A percentile compares a stretch with the other conserved stretches of the same genome.
phyloP scores from a whole-genome alignment of 53 echinoderm and acorn worm species.

The Paracentrotus lividus region DNA sequence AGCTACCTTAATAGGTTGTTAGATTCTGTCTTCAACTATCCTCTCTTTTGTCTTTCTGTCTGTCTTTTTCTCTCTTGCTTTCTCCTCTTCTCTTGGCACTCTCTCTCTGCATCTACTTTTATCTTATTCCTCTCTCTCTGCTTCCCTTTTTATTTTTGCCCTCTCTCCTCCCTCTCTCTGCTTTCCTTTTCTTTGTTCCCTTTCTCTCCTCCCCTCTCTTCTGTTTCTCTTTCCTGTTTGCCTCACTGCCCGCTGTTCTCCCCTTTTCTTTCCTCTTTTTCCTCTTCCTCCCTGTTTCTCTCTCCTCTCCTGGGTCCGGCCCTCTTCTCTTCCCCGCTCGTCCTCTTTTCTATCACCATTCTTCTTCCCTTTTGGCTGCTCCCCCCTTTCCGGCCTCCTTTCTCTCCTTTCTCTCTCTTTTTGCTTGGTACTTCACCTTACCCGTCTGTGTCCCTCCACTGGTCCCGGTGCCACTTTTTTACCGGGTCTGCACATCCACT shows the following conservation, averaged over 20 bases:
- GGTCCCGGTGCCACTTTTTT: too few relatives aligned
- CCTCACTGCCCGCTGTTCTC: not conserved
- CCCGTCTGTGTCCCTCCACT: too few relatives aligned
- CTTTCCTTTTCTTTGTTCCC: not conserved
- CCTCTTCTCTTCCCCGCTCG: too few relatives aligned
- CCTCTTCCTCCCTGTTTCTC: too few relatives aligned
- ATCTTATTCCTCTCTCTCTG: not conserved
- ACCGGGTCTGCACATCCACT: too few relatives aligned
- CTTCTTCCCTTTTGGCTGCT: too few relatives aligned
- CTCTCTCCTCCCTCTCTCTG: not conserved
- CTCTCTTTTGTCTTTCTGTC: not conserved
- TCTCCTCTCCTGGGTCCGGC: too few relatives aligned
- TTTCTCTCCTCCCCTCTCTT: not conserved
- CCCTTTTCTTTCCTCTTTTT: too few relatives aligned
- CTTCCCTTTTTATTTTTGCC: not conserved
- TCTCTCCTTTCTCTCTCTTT: too few relatives aligned
- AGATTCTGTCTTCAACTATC: not conserved
- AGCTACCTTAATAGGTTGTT: not conserved
- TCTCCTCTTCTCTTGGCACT: not conserved
- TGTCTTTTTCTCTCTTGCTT: not conserved
- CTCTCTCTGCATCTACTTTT: not conserved
- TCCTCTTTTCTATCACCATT: too few relatives aligned
- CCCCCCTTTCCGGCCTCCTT: too few relatives aligned
- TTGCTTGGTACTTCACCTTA: too few relatives aligned
- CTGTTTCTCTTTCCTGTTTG: not conserved